Evolutionary conservation across 1,140 invertebrate genomes (phyloP), one percentile per base, ranked within the genome.

Genomic region (Antheraea mylitta): DNA sequence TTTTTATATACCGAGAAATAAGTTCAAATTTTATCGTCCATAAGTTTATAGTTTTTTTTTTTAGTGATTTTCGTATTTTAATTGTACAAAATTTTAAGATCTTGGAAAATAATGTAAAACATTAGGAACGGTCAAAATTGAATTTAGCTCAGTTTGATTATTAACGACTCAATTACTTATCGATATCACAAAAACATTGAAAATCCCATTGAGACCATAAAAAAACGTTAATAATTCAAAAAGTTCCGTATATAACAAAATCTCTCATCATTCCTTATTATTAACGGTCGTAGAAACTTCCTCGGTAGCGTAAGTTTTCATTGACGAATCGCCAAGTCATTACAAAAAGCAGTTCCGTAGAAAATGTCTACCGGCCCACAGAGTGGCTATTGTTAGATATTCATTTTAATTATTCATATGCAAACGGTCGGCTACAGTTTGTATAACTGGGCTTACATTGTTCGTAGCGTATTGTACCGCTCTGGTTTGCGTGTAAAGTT

Each of bases 361-460:
- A 53, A 13, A 53, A 53, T 16, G 45, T 53, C 45, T 53, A 53
- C 36, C 68, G 30, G n/a, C 58, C 62, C 36, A 22, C 53, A 58
- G 59, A 66, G 59, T 38, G 37, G 45, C 38, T 42, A 68, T 69
- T 66, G 64, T 65, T 58, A 53, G 64, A 36, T 45, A 36, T n/a
- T 42, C 62, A 22, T 42, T 60, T 65, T 73, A 73, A 73, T 73
- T 73, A 73, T 73, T 73, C 68, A 64, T 67, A 62, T 65, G 65
- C 70, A 67, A 73, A 70, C 68, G 70, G 42, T 18, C 64, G 60
- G 63, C 45, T 68, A 65, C 22, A 58, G 68, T 18, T 48, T 61
- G n/a, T 65, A 42, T 64, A 70, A 71, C 42, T 60, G 64, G 60
- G 66, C 66, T 62, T 65, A 69, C 63, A 36, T 58, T 18, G 30